Evolutionary conservation across 2,888 invertebrate species (phyloP), one percentile per base, ranked within the genome.

Genomic region (Rhagophthalmus giganteus): DNA sequence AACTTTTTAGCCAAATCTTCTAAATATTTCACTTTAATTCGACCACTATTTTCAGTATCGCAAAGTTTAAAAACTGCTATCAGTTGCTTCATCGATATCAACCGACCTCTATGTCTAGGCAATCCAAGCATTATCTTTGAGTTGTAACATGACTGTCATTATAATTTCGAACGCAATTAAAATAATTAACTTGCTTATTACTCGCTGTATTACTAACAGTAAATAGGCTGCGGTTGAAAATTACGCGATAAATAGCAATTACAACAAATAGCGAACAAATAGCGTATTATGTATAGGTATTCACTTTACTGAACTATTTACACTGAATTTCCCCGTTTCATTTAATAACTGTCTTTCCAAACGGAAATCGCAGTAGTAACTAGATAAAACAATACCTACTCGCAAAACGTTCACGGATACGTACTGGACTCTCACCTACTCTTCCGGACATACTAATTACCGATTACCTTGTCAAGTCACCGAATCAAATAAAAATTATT

Each of bases 51-150:
- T n/a, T 64, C 63, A 2, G 72, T 72, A 58, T 74, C 72, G 51
- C 74, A 74, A 32, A 72, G 54, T 27, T 63, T 59, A 52, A 74
- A 72, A 49, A 73, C 72, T 34, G 63, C 68, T 45, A 69, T 61
- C 54, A 74, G 60, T 35, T 74, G 69, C 44, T 63, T 61, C 57
- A 61, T 58, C 2, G 68, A 64, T 25, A 51, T 42, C 42, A 7
- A 20, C 11, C 16, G 13, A 27, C 16, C 7, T 8, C 26, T 13
- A 16, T 32, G 32, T 33, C 42, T 26, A 11, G 42, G 15, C 12
- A 12, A 4, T 12, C 27, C 9, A 3, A 33, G 11, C 42, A 42
- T 41, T 15, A 12, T 38, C 6, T 9, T 32, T 32, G 32, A 34
- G 16, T 20, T 16, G 24, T 13, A 6, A 20, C 20, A 34, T 9